Percentiles rank a stretch among this genome's conserved stretches.
phyloP scores from a whole-genome alignment of 2,113 vertebrate species.

The Thinocorus orbignyianus region DNA sequence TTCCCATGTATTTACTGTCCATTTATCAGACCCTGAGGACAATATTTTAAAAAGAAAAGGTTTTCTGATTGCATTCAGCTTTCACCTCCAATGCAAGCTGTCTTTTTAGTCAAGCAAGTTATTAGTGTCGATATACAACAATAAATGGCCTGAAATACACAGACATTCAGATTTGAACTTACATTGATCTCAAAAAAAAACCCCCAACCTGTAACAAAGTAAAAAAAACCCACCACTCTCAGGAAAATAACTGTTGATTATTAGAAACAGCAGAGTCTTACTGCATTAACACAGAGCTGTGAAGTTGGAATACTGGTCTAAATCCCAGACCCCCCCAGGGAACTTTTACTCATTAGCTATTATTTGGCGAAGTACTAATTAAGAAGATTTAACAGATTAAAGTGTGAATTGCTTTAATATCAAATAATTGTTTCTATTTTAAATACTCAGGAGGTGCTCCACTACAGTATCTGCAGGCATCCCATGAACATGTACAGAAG shows the following conservation, averaged over 20 bases:
- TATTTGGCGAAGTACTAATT: background rate
- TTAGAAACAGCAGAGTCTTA: background rate
- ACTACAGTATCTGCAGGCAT: background rate
- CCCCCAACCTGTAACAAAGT: background rate
- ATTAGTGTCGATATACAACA: background rate
- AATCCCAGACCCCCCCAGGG: background rate
- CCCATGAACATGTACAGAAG: background rate
- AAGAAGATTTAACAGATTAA: background rate
- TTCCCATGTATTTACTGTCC: background rate
- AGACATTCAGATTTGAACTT: background rate
- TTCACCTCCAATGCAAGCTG: background rate
- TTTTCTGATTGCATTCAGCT: background rate
- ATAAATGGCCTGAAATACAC: background rate
- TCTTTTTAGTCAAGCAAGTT: background rate
- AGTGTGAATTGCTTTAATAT: background rate
- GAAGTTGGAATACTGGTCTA: background rate
- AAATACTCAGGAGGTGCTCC: background rate
- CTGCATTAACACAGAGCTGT: background rate
- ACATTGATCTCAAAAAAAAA: background rate
- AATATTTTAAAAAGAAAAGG: background rate
- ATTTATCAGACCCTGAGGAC: background rate
- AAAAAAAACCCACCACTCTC: background rate
- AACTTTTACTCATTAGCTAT: background rate
- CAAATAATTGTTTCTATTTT: background rate
- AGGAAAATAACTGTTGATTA: background rate